Evolutionary conservation across 2,113 vertebrate genomes (phyloP).

Genomic region (Salminus brasiliensis): DNA sequence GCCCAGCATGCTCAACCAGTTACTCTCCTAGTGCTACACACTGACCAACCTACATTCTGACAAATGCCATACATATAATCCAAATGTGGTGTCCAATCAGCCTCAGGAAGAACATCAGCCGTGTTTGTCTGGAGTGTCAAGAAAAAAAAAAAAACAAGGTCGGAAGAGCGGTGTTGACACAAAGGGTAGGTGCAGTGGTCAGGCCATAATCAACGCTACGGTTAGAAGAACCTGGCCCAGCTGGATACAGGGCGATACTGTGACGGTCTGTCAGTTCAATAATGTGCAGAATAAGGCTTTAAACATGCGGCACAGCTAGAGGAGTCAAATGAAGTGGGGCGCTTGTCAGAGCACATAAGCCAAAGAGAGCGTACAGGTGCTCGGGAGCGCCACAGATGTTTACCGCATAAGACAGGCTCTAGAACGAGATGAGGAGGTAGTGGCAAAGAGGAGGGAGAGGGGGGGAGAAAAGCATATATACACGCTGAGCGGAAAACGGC

Average conservation of each 20-base stretch:
- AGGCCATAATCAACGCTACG: conserved; percentile 1
- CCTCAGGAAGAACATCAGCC: background rate
- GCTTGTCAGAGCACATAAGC: conserved; percentile 42
- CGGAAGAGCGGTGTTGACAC: background rate
- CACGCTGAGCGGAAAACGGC: conserved; percentile 51
- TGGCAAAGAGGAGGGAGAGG: background rate
- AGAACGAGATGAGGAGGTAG: conserved; percentile 24
- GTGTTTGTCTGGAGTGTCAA: background rate
- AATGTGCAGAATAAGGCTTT: background rate
- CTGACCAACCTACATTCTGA: too few relatives aligned
- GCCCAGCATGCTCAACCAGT: too few relatives aligned
- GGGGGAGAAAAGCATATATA: conserved; percentile 31
- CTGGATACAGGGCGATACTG: background rate
- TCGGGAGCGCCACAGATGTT: conserved; percentile 42
- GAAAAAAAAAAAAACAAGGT: background rate
- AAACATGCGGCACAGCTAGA: conserved; percentile 5
- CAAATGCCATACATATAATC: background rate
- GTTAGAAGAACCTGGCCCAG: conserved; percentile 19
- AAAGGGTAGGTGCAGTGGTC: background rate
- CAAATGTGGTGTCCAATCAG: background rate
- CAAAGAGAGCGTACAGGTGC: conserved; percentile 24
- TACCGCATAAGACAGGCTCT: conserved; percentile 33
- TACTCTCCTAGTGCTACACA: too few relatives aligned
- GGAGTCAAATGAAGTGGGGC: conserved; percentile 26
- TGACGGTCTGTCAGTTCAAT: conserved; percentile 33